phyloP scores from a whole-genome alignment of 2,888 invertebrate species.

The Campoplex capitator region DNA sequence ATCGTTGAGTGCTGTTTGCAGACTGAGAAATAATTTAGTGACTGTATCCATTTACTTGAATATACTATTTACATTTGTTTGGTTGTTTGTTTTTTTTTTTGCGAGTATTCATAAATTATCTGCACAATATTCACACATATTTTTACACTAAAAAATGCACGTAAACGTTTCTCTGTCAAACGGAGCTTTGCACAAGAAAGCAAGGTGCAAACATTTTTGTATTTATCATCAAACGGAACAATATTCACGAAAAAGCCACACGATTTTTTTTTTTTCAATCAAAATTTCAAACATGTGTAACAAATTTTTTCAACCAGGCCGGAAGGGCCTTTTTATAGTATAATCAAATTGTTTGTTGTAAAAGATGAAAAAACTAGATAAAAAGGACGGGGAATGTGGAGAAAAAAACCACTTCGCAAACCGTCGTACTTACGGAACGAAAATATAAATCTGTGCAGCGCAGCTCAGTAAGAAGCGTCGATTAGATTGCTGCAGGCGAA shows the following conservation, averaged over 20 bases:
- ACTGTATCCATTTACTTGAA: neutral
- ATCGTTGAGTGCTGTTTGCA: constrained; percentile 60
- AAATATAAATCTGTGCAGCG: constrained; percentile 74
- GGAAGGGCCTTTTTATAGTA: constrained; percentile 4
- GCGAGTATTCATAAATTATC: constrained; percentile 17
- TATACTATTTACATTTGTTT: constrained; percentile 8
- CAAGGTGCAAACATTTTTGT: constrained; percentile 75
- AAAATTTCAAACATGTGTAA: constrained; percentile 10
- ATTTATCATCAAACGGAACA: constrained; percentile 74
- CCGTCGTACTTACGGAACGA: constrained; percentile 71
- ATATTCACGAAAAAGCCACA: constrained; percentile 66
- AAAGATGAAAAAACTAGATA: neutral
- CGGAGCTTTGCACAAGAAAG: constrained; percentile 61
- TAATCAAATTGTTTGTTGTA: neutral
- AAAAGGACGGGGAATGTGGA: constrained; percentile 27
- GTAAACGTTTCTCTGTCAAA: constrained; percentile 66
- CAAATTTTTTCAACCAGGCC: constrained; percentile 31
- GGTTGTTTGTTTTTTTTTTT: constrained; percentile 11
- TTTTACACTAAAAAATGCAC: constrained; percentile 36
- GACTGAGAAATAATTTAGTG: constrained; percentile 16
- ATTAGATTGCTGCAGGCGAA: constrained; percentile 74
- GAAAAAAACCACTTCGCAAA: constrained; percentile 25
- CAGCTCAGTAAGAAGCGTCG: constrained; percentile 76
- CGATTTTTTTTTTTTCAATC: constrained; percentile 37
- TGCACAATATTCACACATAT: constrained; percentile 11